Conservation (phyloP, 2,797 vertebrate species). For the Sternotherus odoratus region DNA sequence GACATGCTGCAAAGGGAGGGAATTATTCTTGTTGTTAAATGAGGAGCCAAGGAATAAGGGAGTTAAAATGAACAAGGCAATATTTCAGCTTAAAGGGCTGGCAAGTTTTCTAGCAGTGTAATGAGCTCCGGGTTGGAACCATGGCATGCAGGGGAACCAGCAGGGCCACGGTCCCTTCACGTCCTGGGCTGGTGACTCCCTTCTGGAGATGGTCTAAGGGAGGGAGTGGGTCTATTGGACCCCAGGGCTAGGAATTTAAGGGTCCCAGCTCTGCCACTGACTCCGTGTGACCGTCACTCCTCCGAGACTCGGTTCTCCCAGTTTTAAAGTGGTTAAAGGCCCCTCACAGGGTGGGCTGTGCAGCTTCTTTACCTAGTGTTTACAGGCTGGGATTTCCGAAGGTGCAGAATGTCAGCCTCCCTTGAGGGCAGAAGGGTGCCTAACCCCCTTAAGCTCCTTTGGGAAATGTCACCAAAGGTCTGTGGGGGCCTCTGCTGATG, state of each 20-base stretch:
- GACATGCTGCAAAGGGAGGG: accelerated
- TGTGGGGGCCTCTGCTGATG: neutral
- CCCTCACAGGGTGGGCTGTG: neutral
- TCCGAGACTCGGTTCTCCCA: neutral
- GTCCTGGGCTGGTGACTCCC: neutral
- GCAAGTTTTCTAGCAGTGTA: neutral
- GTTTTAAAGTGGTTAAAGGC: neutral
- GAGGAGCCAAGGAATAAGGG: neutral
- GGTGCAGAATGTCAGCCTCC: too few species aligned
- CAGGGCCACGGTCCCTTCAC: neutral
- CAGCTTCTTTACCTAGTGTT: neutral
- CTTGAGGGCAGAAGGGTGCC: neutral
- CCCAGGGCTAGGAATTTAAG: neutral
- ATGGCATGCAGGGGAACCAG: neutral
- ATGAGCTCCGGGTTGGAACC: neutral
- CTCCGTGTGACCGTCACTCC: neutral
- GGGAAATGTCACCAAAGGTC: neutral
- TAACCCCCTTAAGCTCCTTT: neutral
- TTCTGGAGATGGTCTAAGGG: neutral
- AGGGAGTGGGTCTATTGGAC: neutral
- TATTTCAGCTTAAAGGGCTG: accelerated
- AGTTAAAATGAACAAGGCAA: neutral
- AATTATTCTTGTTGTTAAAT: neutral
- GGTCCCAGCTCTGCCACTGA: neutral
- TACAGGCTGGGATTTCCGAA: neutral